A percentile compares a stretch with the other conserved stretches of the same genome.
Conservation (phyloP, 2,888 invertebrate species). For the Rugalucina vietnamica region DNA sequence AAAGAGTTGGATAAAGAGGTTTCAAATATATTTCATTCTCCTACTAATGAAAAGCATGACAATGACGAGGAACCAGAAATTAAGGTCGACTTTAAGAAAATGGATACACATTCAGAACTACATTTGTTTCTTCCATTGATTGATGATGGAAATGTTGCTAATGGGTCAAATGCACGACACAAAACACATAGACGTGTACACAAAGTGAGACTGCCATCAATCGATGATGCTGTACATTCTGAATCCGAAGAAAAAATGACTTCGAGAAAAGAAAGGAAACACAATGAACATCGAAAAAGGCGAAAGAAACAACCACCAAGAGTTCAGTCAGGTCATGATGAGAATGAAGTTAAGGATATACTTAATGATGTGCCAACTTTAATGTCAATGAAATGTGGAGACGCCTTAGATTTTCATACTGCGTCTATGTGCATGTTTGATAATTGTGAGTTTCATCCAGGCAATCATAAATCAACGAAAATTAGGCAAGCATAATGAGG, state of each 20-base stretch:
- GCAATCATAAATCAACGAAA: slow-evolving; percentile 44
- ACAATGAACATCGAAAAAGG: slow-evolving; percentile 33
- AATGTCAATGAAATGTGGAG: slow-evolving; percentile 65
- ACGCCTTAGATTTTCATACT: slow-evolving; percentile 38
- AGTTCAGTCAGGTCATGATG: slow-evolving; percentile 52
- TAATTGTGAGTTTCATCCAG: slow-evolving; percentile 62
- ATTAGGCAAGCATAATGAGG: slow-evolving; percentile 57
- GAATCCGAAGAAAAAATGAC: slow-evolving; percentile 44
- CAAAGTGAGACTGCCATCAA: slow-evolving; percentile 50
- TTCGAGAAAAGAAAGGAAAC: slow-evolving; percentile 30
- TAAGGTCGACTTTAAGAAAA: slow-evolving; percentile 67
- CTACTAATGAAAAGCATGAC: slow-evolving; percentile 8
- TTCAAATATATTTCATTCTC: slow-evolving; percentile 27
- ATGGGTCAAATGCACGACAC: slow-evolving; percentile 13
- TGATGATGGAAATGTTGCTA: slow-evolving; percentile 31
- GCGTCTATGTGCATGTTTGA: slow-evolving; percentile 67
- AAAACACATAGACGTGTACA: background rate
- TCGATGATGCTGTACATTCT: slow-evolving; percentile 41
- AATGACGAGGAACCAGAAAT: slow-evolving; percentile 33
- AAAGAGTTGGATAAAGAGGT: slow-evolving; percentile 23
- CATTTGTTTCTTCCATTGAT: slow-evolving; percentile 70
- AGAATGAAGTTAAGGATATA: slow-evolving; percentile 60
- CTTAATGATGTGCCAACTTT: slow-evolving; percentile 69
- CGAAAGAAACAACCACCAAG: slow-evolving; percentile 49
- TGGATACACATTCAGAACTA: slow-evolving; percentile 66